Conservation (phyloP, 2,797 vertebrate species). For the Micropoecilia bifurca region DNA sequence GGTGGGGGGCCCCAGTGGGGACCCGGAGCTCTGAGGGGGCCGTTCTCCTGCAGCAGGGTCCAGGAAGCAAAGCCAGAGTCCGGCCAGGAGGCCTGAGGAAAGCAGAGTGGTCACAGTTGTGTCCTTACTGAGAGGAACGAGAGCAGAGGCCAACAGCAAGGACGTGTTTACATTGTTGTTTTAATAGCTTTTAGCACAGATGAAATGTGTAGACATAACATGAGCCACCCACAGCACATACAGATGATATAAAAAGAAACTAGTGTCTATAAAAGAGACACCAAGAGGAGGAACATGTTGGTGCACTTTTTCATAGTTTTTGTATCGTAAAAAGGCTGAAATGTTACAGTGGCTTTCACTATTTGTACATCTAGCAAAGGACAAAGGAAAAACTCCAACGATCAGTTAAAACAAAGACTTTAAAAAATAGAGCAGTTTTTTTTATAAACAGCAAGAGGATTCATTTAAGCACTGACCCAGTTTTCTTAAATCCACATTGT, state of each 20-base stretch:
- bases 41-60: slow-evolving; percentile 60
- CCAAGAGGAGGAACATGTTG: neutral
- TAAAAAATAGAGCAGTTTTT: slow-evolving; percentile 24
- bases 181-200: slow-evolving; percentile 34
- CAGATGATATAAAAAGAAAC: slow-evolving; percentile 10
- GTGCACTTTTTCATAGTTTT: neutral
- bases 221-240: slow-evolving; percentile 26
- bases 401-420: neutral
- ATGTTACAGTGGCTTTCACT: neutral
- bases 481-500: slow-evolving; percentile 42
- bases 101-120: slow-evolving; percentile 33
- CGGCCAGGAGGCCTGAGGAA: slow-evolving; percentile 7
- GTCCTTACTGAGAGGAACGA: slow-evolving; percentile 60
- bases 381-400: neutral
- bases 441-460: slow-evolving; percentile 20
- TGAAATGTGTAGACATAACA: slow-evolving; percentile 51
- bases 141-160: slow-evolving; percentile 46
- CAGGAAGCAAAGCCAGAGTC: slow-evolving; percentile 36
- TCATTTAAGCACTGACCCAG: slow-evolving; percentile 47
- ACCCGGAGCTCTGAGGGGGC: slow-evolving; percentile 57
- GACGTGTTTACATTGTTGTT: slow-evolving; percentile 43
- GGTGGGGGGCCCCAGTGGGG: neutral
- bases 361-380: neutral
- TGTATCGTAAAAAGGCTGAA: slow-evolving; percentile 2
- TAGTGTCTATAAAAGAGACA: neutral